Percentiles rank a stretch among this genome's conserved stretches.
phyloP scores from a whole-genome alignment of 2,113 vertebrate species.

The Brachyistius frenatus region DNA sequence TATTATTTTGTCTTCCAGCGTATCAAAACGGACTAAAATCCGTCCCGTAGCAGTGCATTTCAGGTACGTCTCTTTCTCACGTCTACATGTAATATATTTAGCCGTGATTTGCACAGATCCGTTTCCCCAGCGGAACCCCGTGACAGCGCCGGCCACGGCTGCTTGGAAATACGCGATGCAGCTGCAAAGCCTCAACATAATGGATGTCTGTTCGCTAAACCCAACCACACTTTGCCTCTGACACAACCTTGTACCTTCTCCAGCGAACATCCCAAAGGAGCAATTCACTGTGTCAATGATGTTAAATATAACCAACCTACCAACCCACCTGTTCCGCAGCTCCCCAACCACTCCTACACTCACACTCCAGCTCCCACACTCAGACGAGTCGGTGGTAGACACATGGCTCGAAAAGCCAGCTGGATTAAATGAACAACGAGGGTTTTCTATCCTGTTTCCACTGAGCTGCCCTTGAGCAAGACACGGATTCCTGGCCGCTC shows the following conservation, averaged over 20 bases:
- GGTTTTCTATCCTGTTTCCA: constrained; percentile 29
- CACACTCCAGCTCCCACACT: constrained; percentile 17
- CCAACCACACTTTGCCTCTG: constrained; percentile 76
- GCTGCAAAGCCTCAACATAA: constrained; percentile 64
- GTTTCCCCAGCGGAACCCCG: constrained; percentile 22
- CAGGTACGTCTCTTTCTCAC: constrained; percentile 21
- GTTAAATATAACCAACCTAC: constrained; percentile 51
- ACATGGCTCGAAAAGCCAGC: constrained; percentile 25
- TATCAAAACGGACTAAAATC: neutral
- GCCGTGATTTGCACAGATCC: constrained; percentile 37
- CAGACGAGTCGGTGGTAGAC: constrained; percentile 25
- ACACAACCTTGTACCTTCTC: constrained; percentile 80
- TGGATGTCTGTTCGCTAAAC: constrained; percentile 74
- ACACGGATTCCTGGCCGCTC: neutral
- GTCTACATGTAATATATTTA: constrained; percentile 26
- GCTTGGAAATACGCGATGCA: constrained; percentile 60
- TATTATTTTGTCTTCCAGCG: constrained; percentile 12
- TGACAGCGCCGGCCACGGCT: constrained; percentile 19
- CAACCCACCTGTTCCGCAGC: constrained; percentile 33
- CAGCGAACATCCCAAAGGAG: constrained; percentile 69
- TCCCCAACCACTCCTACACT: constrained; percentile 38
- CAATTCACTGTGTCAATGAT: constrained; percentile 70
- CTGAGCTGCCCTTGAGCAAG: constrained; percentile 54
- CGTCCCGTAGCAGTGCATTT: constrained; percentile 1
- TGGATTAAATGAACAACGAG: constrained; percentile 34